phyloP scores from a whole-genome alignment of 2,888 invertebrate genomes.

The Eremobia ochroleuca region DNA sequence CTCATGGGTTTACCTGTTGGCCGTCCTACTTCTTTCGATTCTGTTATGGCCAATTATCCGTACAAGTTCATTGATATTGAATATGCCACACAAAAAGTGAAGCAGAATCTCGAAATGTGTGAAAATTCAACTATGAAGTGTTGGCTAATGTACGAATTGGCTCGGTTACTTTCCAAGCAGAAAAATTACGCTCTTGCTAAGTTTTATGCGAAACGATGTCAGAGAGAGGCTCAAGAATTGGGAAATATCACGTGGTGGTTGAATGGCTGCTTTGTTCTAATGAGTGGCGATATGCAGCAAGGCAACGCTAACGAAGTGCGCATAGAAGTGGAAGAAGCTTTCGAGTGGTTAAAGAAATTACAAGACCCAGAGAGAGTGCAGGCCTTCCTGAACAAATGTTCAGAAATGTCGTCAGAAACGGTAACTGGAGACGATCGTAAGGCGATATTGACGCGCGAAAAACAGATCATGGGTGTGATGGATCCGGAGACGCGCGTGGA shows the following conservation, averaged over 20 bases:
- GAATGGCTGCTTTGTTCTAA: slow-evolving; percentile 85
- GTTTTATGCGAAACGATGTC: slow-evolving; percentile 87
- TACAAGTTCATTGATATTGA: slow-evolving; percentile 86
- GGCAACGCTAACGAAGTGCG: slow-evolving; percentile 87
- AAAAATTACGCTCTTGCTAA: slow-evolving; percentile 88
- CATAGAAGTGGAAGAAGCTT: slow-evolving; percentile 85
- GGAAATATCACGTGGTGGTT: slow-evolving; percentile 86
- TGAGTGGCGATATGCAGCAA: slow-evolving; percentile 89
- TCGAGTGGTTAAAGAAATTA: slow-evolving; percentile 84
- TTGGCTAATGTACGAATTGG: slow-evolving; percentile 87
- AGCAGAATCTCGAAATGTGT: slow-evolving; percentile 84
- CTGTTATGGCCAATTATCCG: slow-evolving; percentile 88
- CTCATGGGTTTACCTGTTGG: slow-evolving; percentile 86
- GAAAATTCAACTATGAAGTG: slow-evolving; percentile 88
- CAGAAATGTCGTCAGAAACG: slow-evolving; percentile 82
- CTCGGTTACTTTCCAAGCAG: slow-evolving; percentile 83
- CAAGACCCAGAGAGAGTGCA: slow-evolving; percentile 85
- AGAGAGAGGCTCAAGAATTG: slow-evolving; percentile 84
- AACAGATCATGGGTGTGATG: slow-evolving; percentile 81
- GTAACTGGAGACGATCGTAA: slow-evolving; percentile 84
- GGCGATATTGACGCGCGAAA: slow-evolving; percentile 81
- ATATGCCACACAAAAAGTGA: slow-evolving; percentile 82
- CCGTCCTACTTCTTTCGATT: slow-evolving; percentile 86
- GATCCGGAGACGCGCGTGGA: slow-evolving; percentile 80
- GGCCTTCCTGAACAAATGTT: slow-evolving; percentile 84